Conservation (phyloP, 2,888 invertebrate species). For the Agelastica alni region DNA sequence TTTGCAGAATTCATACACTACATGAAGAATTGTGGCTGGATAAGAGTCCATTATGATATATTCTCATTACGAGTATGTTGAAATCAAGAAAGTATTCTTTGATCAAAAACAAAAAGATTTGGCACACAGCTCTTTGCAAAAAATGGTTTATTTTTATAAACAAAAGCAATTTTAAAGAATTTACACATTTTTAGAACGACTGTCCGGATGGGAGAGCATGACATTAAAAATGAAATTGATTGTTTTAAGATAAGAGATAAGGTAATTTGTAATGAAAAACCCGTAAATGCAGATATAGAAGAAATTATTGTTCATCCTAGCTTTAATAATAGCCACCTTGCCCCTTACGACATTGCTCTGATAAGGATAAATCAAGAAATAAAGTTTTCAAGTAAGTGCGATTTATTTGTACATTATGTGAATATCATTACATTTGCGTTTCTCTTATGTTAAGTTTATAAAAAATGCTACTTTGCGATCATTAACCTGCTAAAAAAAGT, state of each 20-base stretch:
- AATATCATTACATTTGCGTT: too few relatives aligned
- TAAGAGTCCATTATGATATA: too few relatives aligned
- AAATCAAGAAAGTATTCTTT: too few relatives aligned
- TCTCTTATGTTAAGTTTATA: too few relatives aligned
- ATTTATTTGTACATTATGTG: background rate
- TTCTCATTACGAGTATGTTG: too few relatives aligned
- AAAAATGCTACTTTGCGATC: too few relatives aligned
- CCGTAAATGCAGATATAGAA: background rate
- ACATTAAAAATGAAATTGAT: background rate
- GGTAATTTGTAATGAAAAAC: background rate
- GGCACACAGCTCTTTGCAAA: background rate
- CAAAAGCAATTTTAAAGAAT: too few relatives aligned
- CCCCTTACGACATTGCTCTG: slow-evolving; percentile 1
- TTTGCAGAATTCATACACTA: too few relatives aligned
- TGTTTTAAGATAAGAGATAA: background rate
- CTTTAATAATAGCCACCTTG: background rate
- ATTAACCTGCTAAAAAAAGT: too few relatives aligned
- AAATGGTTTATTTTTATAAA: background rate
- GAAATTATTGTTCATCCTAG: background rate
- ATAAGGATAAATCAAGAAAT: background rate
- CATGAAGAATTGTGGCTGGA: too few relatives aligned
- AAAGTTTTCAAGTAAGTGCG: background rate
- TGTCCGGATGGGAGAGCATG: background rate
- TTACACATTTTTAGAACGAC: background rate
- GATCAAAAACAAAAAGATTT: too few relatives aligned